Conservation (phyloP, 2,888 invertebrate genomes). For the Drosophila niveifrons region DNA sequence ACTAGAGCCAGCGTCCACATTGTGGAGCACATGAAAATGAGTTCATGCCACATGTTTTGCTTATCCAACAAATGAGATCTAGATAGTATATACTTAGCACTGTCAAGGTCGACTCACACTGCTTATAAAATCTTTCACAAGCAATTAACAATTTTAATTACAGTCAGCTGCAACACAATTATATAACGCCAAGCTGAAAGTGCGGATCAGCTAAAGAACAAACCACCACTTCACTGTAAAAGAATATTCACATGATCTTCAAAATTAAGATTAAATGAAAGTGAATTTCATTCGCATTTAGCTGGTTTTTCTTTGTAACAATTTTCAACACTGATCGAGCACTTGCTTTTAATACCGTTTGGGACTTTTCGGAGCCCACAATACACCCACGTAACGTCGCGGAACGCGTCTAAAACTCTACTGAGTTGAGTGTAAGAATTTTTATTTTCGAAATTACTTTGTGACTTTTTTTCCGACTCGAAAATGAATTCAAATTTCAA, state of each 20-base stretch:
- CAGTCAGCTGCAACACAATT: conserved; percentile 34
- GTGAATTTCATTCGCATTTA: neutral
- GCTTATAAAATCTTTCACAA: conserved; percentile 65
- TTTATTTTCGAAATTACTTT: conserved; percentile 72
- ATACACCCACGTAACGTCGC: conserved; percentile 75
- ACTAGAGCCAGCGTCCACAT: conserved; percentile 32
- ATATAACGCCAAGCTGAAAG: conserved; percentile 6
- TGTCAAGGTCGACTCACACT: conserved; percentile 61
- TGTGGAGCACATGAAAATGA: conserved; percentile 33
- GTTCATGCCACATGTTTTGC: conserved; percentile 51
- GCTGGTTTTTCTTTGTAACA: neutral
- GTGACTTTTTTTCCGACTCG: conserved; percentile 68
- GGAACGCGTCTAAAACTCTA: conserved; percentile 83
- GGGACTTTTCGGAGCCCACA: conserved; percentile 32
- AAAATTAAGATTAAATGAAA: neutral
- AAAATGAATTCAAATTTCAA: conserved; percentile 82
- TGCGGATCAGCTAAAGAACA: conserved; percentile 3
- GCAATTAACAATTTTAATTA: conserved; percentile 66
- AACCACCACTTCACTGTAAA: neutral
- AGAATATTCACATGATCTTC: neutral
- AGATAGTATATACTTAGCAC: conserved; percentile 58
- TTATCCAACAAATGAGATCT: conserved; percentile 59
- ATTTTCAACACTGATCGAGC: conserved; percentile 36
- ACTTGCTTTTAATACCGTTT: conserved; percentile 20
- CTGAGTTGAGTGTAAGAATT: conserved; percentile 82